Conservation (phyloP, 2,888 invertebrate genomes). For the Chloroclysta siterata region DNA sequence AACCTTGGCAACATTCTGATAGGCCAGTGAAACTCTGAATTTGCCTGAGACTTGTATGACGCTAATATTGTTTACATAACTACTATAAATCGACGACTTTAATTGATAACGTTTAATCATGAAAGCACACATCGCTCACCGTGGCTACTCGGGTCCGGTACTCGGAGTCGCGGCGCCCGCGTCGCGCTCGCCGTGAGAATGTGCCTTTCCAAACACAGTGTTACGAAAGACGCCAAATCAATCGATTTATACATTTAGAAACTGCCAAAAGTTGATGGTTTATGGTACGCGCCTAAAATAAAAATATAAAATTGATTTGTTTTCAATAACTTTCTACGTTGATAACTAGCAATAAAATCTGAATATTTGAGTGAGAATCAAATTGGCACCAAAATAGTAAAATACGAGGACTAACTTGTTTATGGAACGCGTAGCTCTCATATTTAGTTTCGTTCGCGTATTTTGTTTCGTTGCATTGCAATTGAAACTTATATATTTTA, state of each 20-base stretch:
- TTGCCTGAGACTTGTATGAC: no score
- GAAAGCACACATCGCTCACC: conserved; percentile 4
- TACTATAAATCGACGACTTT: no score
- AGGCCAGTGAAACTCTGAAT: no score
- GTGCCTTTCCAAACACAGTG: conserved; percentile 12
- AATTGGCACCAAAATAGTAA: conserved; percentile 6
- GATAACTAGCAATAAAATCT: conserved; percentile 17
- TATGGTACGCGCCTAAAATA: conserved; percentile 28
- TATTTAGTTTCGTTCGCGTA: no score
- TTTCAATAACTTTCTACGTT: conserved; percentile 31
- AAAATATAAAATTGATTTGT: conserved; percentile 28
- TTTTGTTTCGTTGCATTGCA: no score
- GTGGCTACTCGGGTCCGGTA: background rate
- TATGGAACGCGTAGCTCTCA: background rate
- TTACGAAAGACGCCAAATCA: conserved; percentile 31
- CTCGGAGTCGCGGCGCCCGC: no score
- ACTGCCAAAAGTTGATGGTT: conserved; percentile 28
- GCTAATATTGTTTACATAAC: no score
- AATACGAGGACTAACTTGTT: conserved; percentile 5
- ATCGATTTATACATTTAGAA: conserved; percentile 28
- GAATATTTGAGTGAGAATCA: conserved; percentile 15
- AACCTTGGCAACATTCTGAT: no score
- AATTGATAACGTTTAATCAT: background rate
- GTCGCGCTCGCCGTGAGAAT: conserved; percentile 11
- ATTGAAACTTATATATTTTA: no score